Evolutionary conservation across 2,888 invertebrate species (phyloP), one percentile per base, ranked within the genome.

Genomic region (Dyspetes luteomarginatus): DNA sequence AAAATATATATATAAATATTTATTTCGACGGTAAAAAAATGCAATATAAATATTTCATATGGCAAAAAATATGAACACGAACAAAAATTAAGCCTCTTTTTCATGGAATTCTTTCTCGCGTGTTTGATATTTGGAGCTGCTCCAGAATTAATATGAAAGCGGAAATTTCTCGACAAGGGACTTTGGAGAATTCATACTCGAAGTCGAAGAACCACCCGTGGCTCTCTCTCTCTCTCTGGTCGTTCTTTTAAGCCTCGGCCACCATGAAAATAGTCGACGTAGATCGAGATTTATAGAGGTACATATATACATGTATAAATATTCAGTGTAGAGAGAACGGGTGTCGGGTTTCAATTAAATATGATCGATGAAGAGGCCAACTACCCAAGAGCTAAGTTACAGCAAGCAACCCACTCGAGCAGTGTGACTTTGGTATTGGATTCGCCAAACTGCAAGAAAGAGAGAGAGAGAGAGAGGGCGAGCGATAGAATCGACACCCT

Each of bases 261-360:
- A 76, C 77, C 78, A 64, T 82, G 82, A 81, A 83, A 84, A 84
- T 81, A 81, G 75, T 74, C 75, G 75, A 78, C 76, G 81, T 62
- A 75, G 74, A 82, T 82, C 82, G 81, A 86, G 85, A 88, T 88
- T 89, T 88, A 87, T 88, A 83, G 85, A 82, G 84, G 85, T 82
- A 79, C 80, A 85, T 81, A 82, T 78, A 55, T 62, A 41, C 15
- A 41, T 22, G 26, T n/a, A 43, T 45, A 26, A n/a, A 26, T 26
- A 15, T 55, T 41, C 36, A 50, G n/a, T 74, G 82, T 12, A 43
- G 52, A 62, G 55, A 50, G 62, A 83, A 78, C 82, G 81, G 85
- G 88, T 88, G 88, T 89, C 86, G 86, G 87, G 87, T 88, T 89
- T 89, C 88, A 89, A 89, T 89, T 88, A 88, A 88, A 89, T 87